Conservation (phyloP, 2,113 vertebrate species). For the Picathartes gymnocephalus region DNA sequence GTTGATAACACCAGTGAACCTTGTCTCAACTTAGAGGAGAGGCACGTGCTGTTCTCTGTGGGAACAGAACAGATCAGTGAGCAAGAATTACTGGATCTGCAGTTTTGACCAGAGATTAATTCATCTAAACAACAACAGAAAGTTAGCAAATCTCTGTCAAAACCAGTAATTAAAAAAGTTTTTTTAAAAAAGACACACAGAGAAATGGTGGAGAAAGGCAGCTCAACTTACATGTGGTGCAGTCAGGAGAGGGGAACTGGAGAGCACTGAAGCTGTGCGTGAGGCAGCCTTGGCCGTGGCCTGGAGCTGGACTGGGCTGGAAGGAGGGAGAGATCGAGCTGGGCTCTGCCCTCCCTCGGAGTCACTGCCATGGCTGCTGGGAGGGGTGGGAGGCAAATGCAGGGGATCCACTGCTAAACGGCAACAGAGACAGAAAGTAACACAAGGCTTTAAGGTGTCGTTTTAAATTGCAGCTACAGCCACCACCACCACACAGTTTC, state of each 20-base stretch:
- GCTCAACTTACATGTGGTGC: constrained; percentile 85
- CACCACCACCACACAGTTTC: neutral
- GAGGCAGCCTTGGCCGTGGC: constrained; percentile 73
- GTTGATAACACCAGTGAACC: neutral
- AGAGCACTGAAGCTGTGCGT: constrained; percentile 81
- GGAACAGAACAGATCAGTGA: neutral
- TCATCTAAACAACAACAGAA: neutral
- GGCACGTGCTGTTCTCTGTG: neutral
- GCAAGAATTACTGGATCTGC: constrained; percentile 5
- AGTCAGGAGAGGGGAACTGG: constrained; percentile 94
- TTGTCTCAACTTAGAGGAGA: neutral
- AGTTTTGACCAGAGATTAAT: neutral
- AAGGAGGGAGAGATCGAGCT: constrained; percentile 81
- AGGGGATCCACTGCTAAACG: constrained; percentile 77
- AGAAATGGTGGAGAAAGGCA: neutral
- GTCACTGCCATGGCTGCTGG: constrained; percentile 95
- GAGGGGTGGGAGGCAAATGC: constrained; percentile 94
- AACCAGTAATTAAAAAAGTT: neutral
- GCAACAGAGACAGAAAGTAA: constrained; percentile 11
- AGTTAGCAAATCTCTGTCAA: neutral
- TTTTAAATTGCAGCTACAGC: neutral
- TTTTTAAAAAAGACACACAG: accelerated
- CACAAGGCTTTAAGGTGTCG: neutral
- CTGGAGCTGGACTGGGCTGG: constrained; percentile 80
- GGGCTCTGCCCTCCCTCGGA: constrained; percentile 95